A percentile compares a stretch with the other conserved stretches of the same genome.
These are phyloP conservation scores for Diadegma fenestrale DNA, from an alignment of 2,888 invertebrate species.

Conservation along the genomic window DNA sequence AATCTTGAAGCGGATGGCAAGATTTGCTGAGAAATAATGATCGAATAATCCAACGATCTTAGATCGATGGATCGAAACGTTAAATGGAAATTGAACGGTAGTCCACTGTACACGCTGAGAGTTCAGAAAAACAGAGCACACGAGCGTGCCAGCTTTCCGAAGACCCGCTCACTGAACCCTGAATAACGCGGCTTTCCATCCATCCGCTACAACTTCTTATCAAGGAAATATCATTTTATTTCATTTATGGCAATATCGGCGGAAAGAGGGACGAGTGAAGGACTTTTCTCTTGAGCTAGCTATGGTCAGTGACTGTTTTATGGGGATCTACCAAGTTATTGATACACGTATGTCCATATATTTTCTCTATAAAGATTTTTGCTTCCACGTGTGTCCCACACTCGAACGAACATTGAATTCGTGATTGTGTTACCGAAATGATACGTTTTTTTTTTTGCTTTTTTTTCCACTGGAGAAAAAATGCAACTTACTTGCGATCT, in stretches of 20 bases:
- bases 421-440: slow-evolving; percentile 53
- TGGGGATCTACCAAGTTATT: slow-evolving; percentile 73
- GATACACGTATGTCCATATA: slow-evolving; percentile 57
- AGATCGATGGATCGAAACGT: neutral
- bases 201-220: slow-evolving; percentile 74
- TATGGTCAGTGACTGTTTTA: slow-evolving; percentile 63
- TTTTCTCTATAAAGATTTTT: slow-evolving; percentile 52
- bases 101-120: neutral
- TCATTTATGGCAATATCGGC: slow-evolving; percentile 83
- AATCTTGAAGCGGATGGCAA: neutral
- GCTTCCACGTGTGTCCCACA: slow-evolving; percentile 50
- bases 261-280: slow-evolving; percentile 59
- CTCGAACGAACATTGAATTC: slow-evolving; percentile 57
- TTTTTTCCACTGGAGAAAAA: slow-evolving; percentile 31
- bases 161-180: slow-evolving; percentile 77
- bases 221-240: slow-evolving; percentile 84
- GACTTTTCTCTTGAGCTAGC: slow-evolving; percentile 59
- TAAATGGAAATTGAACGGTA: neutral
- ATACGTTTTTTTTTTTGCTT: slow-evolving; percentile 14
- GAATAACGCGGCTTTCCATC: slow-evolving; percentile 81
- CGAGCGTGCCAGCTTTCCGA: neutral
- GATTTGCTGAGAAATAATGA: neutral
- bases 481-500: slow-evolving; percentile 44
- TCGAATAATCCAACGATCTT: neutral
- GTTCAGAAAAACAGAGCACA: slow-evolving; percentile 24